These are phyloP conservation scores for Mnemiopsis leidyi DNA, from an alignment of 37 sponge, comb jelly and placozoan species.

Conservation along the genomic window DNA sequence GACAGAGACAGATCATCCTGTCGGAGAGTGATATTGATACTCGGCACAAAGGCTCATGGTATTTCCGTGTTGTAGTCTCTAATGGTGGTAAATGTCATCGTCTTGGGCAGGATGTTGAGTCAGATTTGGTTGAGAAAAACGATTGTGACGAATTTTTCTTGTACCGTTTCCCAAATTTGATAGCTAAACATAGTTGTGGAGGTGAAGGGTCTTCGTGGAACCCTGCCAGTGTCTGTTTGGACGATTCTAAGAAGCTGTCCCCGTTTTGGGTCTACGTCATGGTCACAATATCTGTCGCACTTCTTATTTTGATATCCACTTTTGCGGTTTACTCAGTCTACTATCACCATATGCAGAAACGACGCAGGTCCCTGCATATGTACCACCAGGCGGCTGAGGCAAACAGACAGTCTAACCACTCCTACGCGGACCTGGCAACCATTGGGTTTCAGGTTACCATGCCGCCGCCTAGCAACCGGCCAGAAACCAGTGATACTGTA, in stretches of 20 bases:
- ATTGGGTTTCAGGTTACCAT: background rate
- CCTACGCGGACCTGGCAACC: background rate
- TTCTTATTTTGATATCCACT: background rate
- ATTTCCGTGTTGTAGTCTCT: background rate
- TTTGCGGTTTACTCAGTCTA: background rate
- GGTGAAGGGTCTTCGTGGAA: background rate
- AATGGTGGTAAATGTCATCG: background rate
- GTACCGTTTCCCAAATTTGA: background rate
- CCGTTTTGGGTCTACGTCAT: background rate
- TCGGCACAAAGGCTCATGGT: background rate
- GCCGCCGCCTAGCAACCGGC: background rate
- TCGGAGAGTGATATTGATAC: background rate
- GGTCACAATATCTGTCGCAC: background rate
- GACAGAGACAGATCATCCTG: background rate
- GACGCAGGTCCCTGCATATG: background rate
- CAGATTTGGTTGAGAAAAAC: background rate
- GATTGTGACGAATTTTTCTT: background rate
- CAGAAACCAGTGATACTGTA: background rate
- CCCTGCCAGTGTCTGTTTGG: background rate
- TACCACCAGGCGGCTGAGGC: background rate
- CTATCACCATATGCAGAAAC: background rate
- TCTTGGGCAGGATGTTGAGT: background rate
- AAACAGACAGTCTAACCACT: conserved; percentile 6
- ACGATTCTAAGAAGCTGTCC: background rate
- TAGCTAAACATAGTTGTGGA: background rate